Evolutionary conservation across 1,140 invertebrate species (phyloP), one percentile per base, ranked within the genome.

Genomic region (Brachionus rotundiformis): DNA sequence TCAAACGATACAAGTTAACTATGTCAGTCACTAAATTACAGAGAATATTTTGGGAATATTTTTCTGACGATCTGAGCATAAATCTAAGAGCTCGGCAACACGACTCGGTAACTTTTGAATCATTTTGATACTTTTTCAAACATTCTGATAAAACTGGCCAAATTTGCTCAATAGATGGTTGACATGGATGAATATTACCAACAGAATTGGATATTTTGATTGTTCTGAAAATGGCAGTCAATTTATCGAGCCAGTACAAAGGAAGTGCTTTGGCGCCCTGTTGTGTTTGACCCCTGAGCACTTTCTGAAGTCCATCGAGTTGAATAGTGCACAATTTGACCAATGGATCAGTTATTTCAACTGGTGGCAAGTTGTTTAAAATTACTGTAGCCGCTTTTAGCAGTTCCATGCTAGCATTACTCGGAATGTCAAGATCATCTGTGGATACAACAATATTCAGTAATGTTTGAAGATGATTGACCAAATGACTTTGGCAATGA

Each of bases 181-280:
- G 90, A 87, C 93, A 95, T 13, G 94, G 94, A 90, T 95, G 94
- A 41, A 89, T 10, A 49, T 41, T 63, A 1, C 19, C 19, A 25
- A 19, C 19, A 25, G 13, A 13, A 16, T 36, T 27, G n/a, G 80
- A 68, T 25, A 83, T 63, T 63, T 36, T 16, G 44, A 84, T 41
- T 76, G 83, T 83, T 84, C 89, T 86, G 88, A 98, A 96, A 82
- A 98, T 91, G 54, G 94, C 92, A 19, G 95, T 92, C 81, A 98
- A 89, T 84, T 95, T 90, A 89, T 98, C 95, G 47, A 99, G 88
- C 94, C 95, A 98, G 82, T 94, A 89, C 23, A 92, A 92, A n/a
- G 95, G 95, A 27, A 33, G 82, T 19, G 11, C 82, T 44, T 81
- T 80, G 33, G 29, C 79, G 65, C 84, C 82, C n/a, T 84, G 84